A percentile compares a stretch with the other conserved stretches of the same genome.
These are phyloP conservation scores for Pangasius larnaudii DNA, from an alignment of 2,797 vertebrate species.

Conservation along the genomic window DNA sequence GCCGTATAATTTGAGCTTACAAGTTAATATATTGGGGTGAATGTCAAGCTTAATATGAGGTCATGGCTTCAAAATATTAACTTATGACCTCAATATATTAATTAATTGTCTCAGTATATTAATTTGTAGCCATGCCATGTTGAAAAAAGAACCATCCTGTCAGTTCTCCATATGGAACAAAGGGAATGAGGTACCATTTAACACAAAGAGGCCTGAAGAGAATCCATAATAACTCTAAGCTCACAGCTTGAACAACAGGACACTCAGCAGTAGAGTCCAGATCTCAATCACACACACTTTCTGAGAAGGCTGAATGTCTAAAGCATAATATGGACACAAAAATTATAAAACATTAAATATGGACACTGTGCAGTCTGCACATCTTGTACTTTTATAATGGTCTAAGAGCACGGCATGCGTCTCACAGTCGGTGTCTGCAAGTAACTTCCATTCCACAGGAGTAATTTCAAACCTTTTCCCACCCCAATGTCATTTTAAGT, in stretches of 20 bases:
- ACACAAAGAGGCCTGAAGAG: background rate
- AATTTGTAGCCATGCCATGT: background rate
- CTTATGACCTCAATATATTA: background rate
- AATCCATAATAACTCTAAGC: background rate
- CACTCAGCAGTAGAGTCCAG: background rate
- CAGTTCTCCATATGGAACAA: background rate
- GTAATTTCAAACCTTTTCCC: slow-evolving; percentile 70
- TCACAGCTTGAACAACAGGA: slow-evolving; percentile 8
- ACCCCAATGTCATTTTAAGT: slow-evolving; percentile 70
- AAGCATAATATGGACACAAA: background rate
- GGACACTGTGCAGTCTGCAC: slow-evolving; percentile 4
- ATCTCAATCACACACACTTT: background rate
- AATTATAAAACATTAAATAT: slow-evolving; percentile 39
- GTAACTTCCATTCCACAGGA: slow-evolving; percentile 66
- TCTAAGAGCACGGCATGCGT: slow-evolving; percentile 64
- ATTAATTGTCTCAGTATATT: background rate
- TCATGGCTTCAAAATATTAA: background rate
- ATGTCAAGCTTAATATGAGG: background rate
- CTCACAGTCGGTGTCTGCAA: slow-evolving; percentile 70
- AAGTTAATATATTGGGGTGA: background rate
- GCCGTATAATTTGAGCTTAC: background rate
- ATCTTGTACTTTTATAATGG: slow-evolving; percentile 30
- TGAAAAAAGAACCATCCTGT: background rate
- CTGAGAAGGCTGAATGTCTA: background rate
- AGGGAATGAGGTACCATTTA: background rate